Percentiles rank a stretch among this genome's conserved stretches.
These are phyloP conservation scores for Haliclona indistincta DNA, from an alignment of 37 sponge, comb jelly and placozoan species.

Conservation along the genomic window DNA sequence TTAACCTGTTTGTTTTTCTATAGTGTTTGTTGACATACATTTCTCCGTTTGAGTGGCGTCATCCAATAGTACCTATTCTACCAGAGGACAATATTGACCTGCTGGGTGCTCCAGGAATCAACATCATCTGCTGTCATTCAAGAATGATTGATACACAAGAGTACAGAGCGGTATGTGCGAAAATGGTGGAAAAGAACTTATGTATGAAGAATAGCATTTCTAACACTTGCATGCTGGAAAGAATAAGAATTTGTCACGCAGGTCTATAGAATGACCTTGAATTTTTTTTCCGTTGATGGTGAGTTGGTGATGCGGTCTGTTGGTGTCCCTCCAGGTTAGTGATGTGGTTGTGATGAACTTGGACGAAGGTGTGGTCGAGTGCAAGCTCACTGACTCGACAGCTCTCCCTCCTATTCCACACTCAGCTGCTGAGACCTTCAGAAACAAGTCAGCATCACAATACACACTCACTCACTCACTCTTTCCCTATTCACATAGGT, in stretches of 20 bases:
- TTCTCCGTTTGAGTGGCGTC: conserved; percentile 62
- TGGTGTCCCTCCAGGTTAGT: conserved; percentile 39
- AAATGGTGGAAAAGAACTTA: no score
- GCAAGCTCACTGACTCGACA: conserved; percentile 5
- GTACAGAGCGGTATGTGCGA: conserved; percentile 24
- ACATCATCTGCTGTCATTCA: conserved; percentile 44
- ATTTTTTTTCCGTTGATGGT: no score
- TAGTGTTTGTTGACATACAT: conserved; percentile 70
- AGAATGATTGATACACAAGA: not conserved
- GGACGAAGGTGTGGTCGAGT: conserved; percentile 43
- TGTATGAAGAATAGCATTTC: no score
- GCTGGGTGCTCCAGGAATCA: conserved; percentile 48
- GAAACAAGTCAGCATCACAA: conserved; percentile 35
- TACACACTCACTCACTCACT: not conserved
- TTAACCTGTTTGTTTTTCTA: not conserved
- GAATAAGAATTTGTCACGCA: no score
- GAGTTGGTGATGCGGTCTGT: not conserved
- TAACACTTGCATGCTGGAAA: no score
- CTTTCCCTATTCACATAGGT: not conserved
- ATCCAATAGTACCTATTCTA: conserved; percentile 42
- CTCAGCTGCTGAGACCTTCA: conserved; percentile 38
- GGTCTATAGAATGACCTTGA: not conserved
- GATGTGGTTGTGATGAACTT: conserved; percentile 55
- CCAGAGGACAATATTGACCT: conserved; percentile 24
- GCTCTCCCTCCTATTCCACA: conserved; percentile 29